Evolutionary conservation across 2,113 vertebrate species (phyloP).

Genomic region (Oplegnathus fasciatus): DNA sequence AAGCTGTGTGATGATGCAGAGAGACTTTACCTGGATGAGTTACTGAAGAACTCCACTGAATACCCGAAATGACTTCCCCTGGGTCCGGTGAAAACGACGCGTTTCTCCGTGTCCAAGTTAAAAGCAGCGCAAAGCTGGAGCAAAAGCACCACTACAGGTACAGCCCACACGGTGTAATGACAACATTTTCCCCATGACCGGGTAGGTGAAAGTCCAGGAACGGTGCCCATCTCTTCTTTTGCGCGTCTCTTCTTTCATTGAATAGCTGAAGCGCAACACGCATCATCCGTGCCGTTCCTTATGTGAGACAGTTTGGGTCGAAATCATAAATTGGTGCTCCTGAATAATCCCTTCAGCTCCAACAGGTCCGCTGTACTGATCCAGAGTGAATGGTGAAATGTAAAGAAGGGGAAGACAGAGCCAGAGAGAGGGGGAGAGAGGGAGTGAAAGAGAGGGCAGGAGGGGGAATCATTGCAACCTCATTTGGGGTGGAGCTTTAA

Average conservation of each 20-base stretch:
- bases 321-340: constrained; percentile 4
- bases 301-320: not conserved
- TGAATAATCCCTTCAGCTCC: not conserved
- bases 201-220: constrained; percentile 53
- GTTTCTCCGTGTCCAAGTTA: constrained; percentile 75
- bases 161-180: constrained; percentile 7
- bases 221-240: constrained; percentile 71
- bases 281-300: constrained; percentile 73
- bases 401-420: constrained; percentile 20
- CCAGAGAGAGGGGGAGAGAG: not conserved
- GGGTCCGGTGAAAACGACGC: constrained; percentile 73
- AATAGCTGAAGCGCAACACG: constrained; percentile 57
- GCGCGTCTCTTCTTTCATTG: constrained; percentile 70
- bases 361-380: constrained; percentile 39
- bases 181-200: constrained; percentile 15
- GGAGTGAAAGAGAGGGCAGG: not conserved
- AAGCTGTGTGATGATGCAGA: not conserved
- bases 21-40: constrained; percentile 71
- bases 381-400: constrained; percentile 34
- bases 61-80: constrained; percentile 78
- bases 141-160: constrained; percentile 36
- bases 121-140: constrained; percentile 68
- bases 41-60: constrained; percentile 76
- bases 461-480: constrained; percentile 6
- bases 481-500: constrained; percentile 75